Base-by-base conservation (phyloP, 2,113 vertebrate genomes). In the Ibidorhyncha struthersii region DNA sequence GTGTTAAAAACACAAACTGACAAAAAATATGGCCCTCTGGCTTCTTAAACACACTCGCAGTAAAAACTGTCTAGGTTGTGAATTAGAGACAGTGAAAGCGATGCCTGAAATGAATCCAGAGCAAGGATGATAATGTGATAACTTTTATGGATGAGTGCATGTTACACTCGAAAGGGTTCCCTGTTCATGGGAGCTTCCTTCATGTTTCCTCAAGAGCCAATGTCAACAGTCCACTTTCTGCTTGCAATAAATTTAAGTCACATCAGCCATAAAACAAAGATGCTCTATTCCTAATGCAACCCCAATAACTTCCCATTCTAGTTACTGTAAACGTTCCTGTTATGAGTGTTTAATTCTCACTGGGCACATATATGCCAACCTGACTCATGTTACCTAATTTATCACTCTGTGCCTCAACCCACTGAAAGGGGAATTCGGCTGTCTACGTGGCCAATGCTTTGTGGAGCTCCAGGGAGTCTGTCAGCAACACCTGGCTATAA, bases 1-100 rank as follows among this genome's bases (percentile, higher is more conserved):
- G 77, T 12, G 49, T 70, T 96, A 93, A 91, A 96, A 96, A 84
- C 86, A 96, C 61, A 82, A 91, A 85, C 81, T 80, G 83, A 92
- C 89, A 89, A 97, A 96, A 96, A 95, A 80, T 88, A 95, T 3
- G 19, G 66, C 74, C 89, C 84, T 86, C 53, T 40, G 82, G 59
- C 84, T 78, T 94, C 94, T 96, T 91, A 87, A 91, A 80, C 53
- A 95, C 58, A 90, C 63, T 88, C 11, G 13, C 4, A 29, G 74
- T 88, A 93, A 96, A 93, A 97, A n/a, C 81, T 82, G 74, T 91
- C 86, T 72, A 62, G 78, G 72, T 49, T 86, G 63, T 93, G 87
- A 96, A 77, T 86, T 69, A 89, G 52, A 91, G 74, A 55, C n/a
- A 91, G 80, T 45, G 61, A 93, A 97, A 74, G 71, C 2, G 9